These are phyloP conservation scores for Acronicta aceris DNA, from an alignment of 2,888 invertebrate genomes.

Conservation along the genomic window DNA sequence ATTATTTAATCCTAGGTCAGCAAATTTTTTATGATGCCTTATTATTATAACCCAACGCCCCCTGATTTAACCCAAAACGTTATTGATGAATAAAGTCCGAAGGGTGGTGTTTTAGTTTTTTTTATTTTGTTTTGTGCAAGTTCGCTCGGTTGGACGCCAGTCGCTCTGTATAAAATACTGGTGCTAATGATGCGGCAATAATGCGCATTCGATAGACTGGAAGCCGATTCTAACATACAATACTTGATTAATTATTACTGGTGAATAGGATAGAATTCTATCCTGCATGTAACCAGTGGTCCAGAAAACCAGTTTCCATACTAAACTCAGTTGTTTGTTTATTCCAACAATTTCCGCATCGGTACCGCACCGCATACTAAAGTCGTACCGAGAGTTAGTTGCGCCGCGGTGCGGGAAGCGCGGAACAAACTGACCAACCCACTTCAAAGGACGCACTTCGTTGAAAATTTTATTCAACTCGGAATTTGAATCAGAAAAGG, in stretches of 20 bases:
- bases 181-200: conserved; percentile 2
- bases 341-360: conserved; percentile 46
- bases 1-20: neutral
- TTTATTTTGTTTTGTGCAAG: neutral
- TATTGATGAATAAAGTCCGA: conserved; percentile 1
- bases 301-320: conserved; percentile 38
- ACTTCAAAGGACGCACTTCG: conserved; percentile 61
- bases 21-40: neutral
- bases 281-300: conserved; percentile 7
- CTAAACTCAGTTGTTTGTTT: conserved; percentile 35
- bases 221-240: neutral
- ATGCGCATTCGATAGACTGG: conserved; percentile 2
- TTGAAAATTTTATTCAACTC: conserved; percentile 61
- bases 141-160: neutral
- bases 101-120: neutral
- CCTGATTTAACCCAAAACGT: neutral
- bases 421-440: conserved; percentile 49
- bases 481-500: conserved; percentile 59
- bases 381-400: conserved; percentile 43
- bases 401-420: conserved; percentile 31
- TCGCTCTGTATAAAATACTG: conserved; percentile 2
- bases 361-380: conserved; percentile 27
- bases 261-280: neutral
- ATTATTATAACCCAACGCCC: no score
- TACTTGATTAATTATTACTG: conserved; percentile 2